Conservation (phyloP, 2,797 vertebrate species). For the Rhinichthys osculus region DNA sequence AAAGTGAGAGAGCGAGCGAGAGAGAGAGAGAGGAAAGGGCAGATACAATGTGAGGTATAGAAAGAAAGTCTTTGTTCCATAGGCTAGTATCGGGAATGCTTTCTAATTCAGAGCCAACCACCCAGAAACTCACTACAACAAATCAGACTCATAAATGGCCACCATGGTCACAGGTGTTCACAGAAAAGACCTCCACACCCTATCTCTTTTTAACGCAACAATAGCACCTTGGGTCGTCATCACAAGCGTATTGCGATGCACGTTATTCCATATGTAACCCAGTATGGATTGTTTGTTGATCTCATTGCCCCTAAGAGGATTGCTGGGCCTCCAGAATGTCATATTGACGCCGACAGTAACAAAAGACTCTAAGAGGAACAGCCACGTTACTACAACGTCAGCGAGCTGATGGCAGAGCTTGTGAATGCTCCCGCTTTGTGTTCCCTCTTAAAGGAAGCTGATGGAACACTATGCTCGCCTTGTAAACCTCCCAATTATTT, state of each 20-base stretch:
- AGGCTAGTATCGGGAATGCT: slow-evolving; percentile 28
- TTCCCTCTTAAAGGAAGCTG: slow-evolving; percentile 65
- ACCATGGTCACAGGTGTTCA: slow-evolving; percentile 48
- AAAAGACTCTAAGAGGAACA: slow-evolving; percentile 66
- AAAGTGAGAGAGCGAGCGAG: neutral
- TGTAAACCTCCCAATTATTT: slow-evolving; percentile 70
- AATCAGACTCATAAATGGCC: slow-evolving; percentile 45
- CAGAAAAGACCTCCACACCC: slow-evolving; percentile 36
- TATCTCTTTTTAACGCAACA: slow-evolving; percentile 33
- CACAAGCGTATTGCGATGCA: slow-evolving; percentile 12
- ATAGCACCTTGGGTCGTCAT: slow-evolving; percentile 3
- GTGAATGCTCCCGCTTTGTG: slow-evolving; percentile 75
- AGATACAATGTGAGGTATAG: slow-evolving; percentile 9
- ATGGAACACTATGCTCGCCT: slow-evolving; percentile 66
- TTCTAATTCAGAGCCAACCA: slow-evolving; percentile 27
- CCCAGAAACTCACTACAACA: slow-evolving; percentile 39
- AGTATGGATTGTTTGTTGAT: slow-evolving; percentile 49
- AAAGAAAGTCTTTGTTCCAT: slow-evolving; percentile 34
- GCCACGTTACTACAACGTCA: slow-evolving; percentile 55
- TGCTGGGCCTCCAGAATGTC: slow-evolving; percentile 46
- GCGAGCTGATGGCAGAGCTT: neutral
- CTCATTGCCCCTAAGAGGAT: slow-evolving; percentile 45
- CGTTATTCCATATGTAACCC: slow-evolving; percentile 44
- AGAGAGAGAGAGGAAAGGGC: neutral
- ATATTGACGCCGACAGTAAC: slow-evolving; percentile 51